Percentiles rank a stretch among this genome's conserved stretches.
phyloP scores from a whole-genome alignment of 2,797 vertebrate genomes.

The Aeoliscus strigatus region DNA sequence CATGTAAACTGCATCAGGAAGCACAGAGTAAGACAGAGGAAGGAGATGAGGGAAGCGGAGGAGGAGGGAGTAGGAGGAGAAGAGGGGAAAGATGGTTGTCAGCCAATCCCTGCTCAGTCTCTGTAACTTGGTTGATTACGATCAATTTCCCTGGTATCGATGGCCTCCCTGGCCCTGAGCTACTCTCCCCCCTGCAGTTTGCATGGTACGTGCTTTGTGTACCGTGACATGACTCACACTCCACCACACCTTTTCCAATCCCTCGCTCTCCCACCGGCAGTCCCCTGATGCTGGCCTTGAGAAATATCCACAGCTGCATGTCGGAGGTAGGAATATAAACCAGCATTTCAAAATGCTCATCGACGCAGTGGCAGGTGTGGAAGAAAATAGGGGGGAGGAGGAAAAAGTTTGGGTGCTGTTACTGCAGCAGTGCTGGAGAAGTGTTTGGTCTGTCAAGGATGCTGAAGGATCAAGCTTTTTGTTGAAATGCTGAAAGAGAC shows the following conservation, averaged over 20 bases:
- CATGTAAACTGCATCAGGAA: slow-evolving; percentile 29
- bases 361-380: slow-evolving; percentile 30
- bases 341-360: slow-evolving; percentile 28
- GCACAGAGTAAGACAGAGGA: slow-evolving; percentile 45
- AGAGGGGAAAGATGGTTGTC: slow-evolving; percentile 64
- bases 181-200: slow-evolving; percentile 75
- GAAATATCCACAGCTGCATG: slow-evolving; percentile 51
- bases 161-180: slow-evolving; percentile 78
- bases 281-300: slow-evolving; percentile 47
- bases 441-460: slow-evolving; percentile 17
- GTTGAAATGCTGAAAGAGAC: slow-evolving; percentile 40
- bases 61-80: slow-evolving; percentile 44
- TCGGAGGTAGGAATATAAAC: slow-evolving; percentile 14
- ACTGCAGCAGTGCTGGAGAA: slow-evolving; percentile 44
- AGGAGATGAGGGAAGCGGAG: slow-evolving; percentile 35
- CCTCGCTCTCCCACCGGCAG: slow-evolving; percentile 47
- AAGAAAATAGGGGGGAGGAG: slow-evolving; percentile 30
- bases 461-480: slow-evolving; percentile 44
- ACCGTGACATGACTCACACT: slow-evolving; percentile 68
- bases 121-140: slow-evolving; percentile 82
- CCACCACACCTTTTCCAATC: slow-evolving; percentile 44
- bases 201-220: slow-evolving; percentile 81
- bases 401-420: slow-evolving; percentile 53
- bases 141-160: slow-evolving; percentile 82
- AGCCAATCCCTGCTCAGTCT: slow-evolving; percentile 72